Base-by-base conservation (phyloP, 2,113 vertebrate genomes). In the Anseranas semipalmata region DNA sequence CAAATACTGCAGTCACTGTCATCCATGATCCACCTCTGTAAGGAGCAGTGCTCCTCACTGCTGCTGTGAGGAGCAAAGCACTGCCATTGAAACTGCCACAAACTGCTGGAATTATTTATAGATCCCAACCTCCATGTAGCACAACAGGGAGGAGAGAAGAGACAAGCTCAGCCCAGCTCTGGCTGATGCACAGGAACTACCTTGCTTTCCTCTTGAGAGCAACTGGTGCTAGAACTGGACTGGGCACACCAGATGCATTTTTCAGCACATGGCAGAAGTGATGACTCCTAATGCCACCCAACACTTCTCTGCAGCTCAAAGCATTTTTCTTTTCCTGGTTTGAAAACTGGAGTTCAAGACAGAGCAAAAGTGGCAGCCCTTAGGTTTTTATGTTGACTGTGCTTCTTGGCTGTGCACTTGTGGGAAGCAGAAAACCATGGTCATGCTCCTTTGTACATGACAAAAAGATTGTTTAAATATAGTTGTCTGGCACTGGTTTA, bases 101-200 rank as follows among this genome's bases (percentile, higher is more conserved):
- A 55, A 45, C 24, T 50, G 10, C 25, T 83, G 48, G n/a, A 33
- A 25, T 48, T 39, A 13, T 55, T 43, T 66, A 24, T 21, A 56
- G 16, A 27, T 30, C 21, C 52, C 39, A 15, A n/a, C 5, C 39
- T 46, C 19, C 33, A 9, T 12, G 7, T 6, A 30, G 14, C 15
- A 53, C n/a, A 55, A 18, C 6, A 41, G 45, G 35, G 46, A 82
- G 6, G 33, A 72, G 1, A 46, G 24, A 17, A 4, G 4, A 66
- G 5, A 37, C 16, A 4, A 72, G 19, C 33, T 74, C 60, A 70
- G 43, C 6, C 25, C 33, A 59, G 16, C 11, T 52, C 37, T 22
- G 35, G 4, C 0, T 66, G 39, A 43, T 30, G 7, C 1, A 1
- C 0, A 1, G 25, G 15, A 52, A 25, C 22, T 41, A 75, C 56